Evolutionary conservation across 2,888 invertebrate species (phyloP), one percentile per base, ranked within the genome.

Genomic region (Microplitis deprimator): DNA sequence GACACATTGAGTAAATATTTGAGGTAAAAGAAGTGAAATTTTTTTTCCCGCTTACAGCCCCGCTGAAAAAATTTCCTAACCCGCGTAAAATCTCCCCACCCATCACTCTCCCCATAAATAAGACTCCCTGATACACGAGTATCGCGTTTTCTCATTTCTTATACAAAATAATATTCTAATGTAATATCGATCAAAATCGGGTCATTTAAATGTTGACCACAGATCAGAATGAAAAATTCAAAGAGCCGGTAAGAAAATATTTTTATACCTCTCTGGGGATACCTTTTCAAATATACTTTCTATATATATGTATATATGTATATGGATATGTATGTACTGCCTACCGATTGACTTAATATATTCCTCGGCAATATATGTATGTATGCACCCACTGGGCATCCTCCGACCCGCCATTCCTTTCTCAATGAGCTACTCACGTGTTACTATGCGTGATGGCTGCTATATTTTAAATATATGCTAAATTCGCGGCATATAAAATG

Each of bases 141-240:
- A 29, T 29, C 29, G 29, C 29, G 29, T 29, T 29, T 29, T 29
- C 29, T 29, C 29, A 29, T 29, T 29, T 4, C 29, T 29, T 29
- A 29, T 29, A 29, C 29, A 29, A 29, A 41, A 68, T 73, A 69
- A 75, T 82, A 81, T 83, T 83, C 82, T 82, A 82, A 79, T 81
- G 83, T 83, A 83, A 84, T 84, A 84, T 84, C 84, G 85, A 84
- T 84, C 85, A 85, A 72, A 72, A 84, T 85, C 85, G 82, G 71
- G 85, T 88, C 85, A 87, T 88, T 88, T 88, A 84, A 88, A 88
- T 87, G 87, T 87, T 88, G 88, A 88, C 88, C 88, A 87, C 79
- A 79, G 80, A 79, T 64, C 83, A 80, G 81, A 84, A 88, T 88
- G 85, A 88, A 85, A 88, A 88, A 88, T 88, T 88, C 88, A 88